A percentile compares a stretch with the other conserved stretches of the same genome.
Evolutionary conservation across 2,113 vertebrate species (phyloP).

Genomic region (Echinops telfairi): DNA sequence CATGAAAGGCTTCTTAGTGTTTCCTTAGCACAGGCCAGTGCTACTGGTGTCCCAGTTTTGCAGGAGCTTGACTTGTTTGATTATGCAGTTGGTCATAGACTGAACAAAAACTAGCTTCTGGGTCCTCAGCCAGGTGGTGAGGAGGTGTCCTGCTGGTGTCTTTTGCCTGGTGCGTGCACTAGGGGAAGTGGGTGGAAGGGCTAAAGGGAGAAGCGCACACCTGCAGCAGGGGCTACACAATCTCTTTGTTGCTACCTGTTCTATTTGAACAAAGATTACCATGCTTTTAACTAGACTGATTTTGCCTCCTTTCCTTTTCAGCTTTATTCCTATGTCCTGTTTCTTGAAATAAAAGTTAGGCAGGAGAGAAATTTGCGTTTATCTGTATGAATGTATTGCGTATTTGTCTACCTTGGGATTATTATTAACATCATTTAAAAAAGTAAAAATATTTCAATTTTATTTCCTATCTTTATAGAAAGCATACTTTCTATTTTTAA

Average conservation of each 20-base stretch:
- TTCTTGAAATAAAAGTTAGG: constrained; percentile 45
- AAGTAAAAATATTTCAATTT: background rate
- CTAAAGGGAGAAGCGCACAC: background rate
- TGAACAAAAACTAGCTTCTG: background rate
- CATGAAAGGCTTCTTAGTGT: too few species aligned
- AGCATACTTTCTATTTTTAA: constrained; percentile 7
- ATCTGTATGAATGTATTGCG: background rate
- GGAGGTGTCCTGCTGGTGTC: background rate
- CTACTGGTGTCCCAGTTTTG: background rate
- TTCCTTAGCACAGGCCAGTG: background rate
- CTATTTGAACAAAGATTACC: background rate
- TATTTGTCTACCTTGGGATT: background rate
- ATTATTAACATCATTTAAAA: background rate
- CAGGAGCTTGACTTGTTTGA: background rate
- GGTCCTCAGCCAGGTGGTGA: background rate
- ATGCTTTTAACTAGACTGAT: background rate
- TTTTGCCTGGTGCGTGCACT: background rate
- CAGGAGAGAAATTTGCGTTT: background rate
- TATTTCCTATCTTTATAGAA: constrained; percentile 37
- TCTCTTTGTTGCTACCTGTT: background rate
- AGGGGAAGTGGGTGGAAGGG: background rate
- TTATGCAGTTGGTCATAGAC: background rate
- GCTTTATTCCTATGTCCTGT: background rate
- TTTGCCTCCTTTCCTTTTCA: background rate
- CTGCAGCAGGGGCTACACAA: rapidly evolving